phyloP scores from a whole-genome alignment of 2,888 invertebrate species.

The Cephus runcator region DNA sequence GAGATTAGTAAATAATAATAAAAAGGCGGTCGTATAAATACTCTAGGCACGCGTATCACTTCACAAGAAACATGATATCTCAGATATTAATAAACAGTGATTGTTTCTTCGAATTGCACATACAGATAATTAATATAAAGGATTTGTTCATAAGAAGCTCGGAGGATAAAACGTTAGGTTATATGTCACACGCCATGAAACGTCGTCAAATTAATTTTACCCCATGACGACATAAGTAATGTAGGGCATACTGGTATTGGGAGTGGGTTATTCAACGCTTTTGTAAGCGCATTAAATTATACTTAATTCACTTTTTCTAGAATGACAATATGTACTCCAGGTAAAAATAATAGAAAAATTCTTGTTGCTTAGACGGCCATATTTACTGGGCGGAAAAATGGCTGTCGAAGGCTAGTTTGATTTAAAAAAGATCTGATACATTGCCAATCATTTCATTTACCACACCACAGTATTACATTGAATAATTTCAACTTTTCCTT shows the following conservation, averaged over 20 bases:
- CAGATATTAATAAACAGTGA: background rate
- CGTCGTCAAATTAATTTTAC: constrained; percentile 13
- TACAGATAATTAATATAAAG: background rate
- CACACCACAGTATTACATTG: background rate
- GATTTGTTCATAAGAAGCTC: background rate
- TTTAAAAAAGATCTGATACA: constrained; percentile 14
- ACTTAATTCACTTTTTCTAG: constrained; percentile 28
- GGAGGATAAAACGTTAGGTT: constrained; percentile 40
- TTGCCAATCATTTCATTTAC: background rate
- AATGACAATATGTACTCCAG: constrained; percentile 27
- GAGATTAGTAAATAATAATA: background rate
- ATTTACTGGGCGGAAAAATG: constrained; percentile 48
- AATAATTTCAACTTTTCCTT: background rate
- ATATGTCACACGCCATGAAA: constrained; percentile 43
- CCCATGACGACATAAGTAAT: constrained; percentile 3
- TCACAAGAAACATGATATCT: background rate
- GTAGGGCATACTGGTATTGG: background rate
- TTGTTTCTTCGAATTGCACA: background rate
- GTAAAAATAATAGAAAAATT: constrained; percentile 47
- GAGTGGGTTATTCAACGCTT: constrained; percentile 12
- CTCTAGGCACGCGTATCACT: constrained; percentile 4
- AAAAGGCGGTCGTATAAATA: background rate
- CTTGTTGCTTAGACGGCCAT: constrained; percentile 50
- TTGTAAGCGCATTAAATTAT: constrained; percentile 18
- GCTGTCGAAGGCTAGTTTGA: constrained; percentile 34